A percentile compares a stretch with the other conserved stretches of the same genome.
Evolutionary conservation across 2,888 invertebrate species (phyloP).

Genomic region (Drosophila neotestacea): DNA sequence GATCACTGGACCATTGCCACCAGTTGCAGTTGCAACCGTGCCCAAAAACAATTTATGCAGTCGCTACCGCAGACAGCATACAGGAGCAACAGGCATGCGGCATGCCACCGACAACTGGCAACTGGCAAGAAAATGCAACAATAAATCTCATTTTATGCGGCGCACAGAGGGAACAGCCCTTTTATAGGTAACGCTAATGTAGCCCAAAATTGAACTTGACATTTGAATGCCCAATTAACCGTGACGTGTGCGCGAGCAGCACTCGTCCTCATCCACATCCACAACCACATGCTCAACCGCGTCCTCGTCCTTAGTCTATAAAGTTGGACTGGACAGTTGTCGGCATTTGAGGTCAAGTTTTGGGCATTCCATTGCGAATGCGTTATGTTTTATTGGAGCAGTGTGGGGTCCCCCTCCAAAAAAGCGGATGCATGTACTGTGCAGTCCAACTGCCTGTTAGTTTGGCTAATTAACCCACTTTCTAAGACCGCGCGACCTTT

Average conservation of each 20-base stretch:
- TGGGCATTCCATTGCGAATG: constrained; percentile 67
- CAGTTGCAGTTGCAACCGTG: constrained; percentile 37
- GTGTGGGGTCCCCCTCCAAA: constrained; percentile 29
- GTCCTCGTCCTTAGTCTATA: constrained; percentile 14
- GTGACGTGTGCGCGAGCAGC: constrained; percentile 68
- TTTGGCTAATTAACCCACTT: constrained; percentile 73
- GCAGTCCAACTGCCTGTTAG: constrained; percentile 13
- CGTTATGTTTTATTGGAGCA: constrained; percentile 75
- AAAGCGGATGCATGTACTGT: constrained; percentile 10
- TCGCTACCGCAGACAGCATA: not conserved
- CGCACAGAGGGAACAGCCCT: constrained; percentile 73
- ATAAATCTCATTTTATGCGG: constrained; percentile 83
- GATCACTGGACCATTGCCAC: constrained; percentile 74
- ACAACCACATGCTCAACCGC: not conserved
- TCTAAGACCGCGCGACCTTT: constrained; percentile 64
- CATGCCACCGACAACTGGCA: constrained; percentile 20
- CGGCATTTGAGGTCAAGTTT: constrained; percentile 57
- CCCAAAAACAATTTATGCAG: constrained; percentile 48
- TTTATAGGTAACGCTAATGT: constrained; percentile 85
- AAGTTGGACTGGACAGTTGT: constrained; percentile 45
- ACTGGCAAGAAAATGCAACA: constrained; percentile 78
- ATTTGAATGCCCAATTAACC: constrained; percentile 85
- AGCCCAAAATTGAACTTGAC: constrained; percentile 85
- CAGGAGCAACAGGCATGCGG: constrained; percentile 1
- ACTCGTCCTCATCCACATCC: constrained; percentile 16